Percentiles rank a stretch among this genome's conserved stretches.
phyloP scores from a whole-genome alignment of 2,113 vertebrate genomes.

The Picathartes gymnocephalus region DNA sequence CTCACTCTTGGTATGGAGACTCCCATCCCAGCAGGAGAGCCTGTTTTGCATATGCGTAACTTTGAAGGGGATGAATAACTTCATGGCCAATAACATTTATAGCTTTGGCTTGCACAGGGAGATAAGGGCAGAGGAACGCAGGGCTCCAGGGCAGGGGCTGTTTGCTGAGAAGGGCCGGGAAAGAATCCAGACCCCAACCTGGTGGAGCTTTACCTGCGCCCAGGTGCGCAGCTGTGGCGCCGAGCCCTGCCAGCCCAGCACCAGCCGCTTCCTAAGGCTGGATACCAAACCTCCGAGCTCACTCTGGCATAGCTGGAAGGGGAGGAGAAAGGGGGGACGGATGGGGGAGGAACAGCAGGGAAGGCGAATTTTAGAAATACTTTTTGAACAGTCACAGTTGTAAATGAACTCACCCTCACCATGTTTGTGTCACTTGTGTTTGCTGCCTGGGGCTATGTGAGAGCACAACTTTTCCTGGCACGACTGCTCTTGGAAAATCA shows the following conservation, averaged over 20 bases:
- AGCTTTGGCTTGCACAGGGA: conserved; percentile 27
- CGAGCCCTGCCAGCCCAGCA: background rate
- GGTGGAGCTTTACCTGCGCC: conserved; percentile 2
- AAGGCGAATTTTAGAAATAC: conserved; percentile 46
- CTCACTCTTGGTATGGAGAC: background rate
- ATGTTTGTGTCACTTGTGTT: conserved; percentile 43
- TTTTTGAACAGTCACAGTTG: conserved; percentile 39
- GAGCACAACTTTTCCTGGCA: conserved; percentile 56
- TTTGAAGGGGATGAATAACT: conserved; percentile 57
- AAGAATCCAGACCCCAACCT: conserved; percentile 61
- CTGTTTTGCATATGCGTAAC: conserved; percentile 24
- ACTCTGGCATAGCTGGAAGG: background rate
- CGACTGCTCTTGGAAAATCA: conserved; percentile 24
- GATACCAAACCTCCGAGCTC: conserved; percentile 37
- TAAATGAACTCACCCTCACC: conserved; percentile 39
- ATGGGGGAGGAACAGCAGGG: conserved; percentile 24
- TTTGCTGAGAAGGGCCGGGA: conserved; percentile 47
- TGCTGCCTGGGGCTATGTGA: conserved; percentile 11
- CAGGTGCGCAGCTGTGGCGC: background rate
- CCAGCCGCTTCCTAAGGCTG: background rate
- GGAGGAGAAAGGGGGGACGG: background rate
- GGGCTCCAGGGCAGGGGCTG: conserved; percentile 57
- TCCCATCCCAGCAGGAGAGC: background rate
- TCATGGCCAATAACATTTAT: conserved; percentile 64
- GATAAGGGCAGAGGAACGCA: conserved; percentile 63